Base-by-base conservation (phyloP, 1,140 invertebrate species). In the Scaptodrosophila lebanonensis region DNA sequence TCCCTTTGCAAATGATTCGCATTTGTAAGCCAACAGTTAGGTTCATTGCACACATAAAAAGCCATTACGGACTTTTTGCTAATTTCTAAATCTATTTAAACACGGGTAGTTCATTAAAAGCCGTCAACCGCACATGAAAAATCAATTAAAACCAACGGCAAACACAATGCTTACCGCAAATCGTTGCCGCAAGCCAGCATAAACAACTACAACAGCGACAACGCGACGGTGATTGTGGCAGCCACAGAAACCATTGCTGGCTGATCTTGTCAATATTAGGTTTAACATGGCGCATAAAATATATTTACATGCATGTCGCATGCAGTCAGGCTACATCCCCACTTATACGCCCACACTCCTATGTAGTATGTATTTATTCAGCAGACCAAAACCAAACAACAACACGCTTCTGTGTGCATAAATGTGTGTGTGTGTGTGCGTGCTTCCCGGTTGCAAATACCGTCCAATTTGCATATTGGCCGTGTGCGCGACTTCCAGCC, bases 91-190 rank as follows among this genome's bases (percentile, higher is more conserved):
- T 71, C 15, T 32, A 39, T 57, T 61, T 54, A 11, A 9, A 18
- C 15, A 32, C 44, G 39, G 33, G 56, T 48, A 73, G 56, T 73
- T 79, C 60, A 82, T 82, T 82, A 73, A 40, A 57, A 44, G 15
- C 20, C 56, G 29, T 54, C 36, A 16, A 44, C 50, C 39, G 33
- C 51, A 79, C 68, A 79, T 82, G 56, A 51, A 73, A 82, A 79
- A 82, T 79, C 73, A 79, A 79, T 79, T 79, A 82, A 73, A 73
- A 58, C 35, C 49, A 29, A 42, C 42, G 39, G 32, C 50, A 56
- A 67, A 60, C 68, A 70, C 76, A 75, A 75, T 66, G 76, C 66
- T 75, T 61, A 66, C 73, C 73, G 33, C 72, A 76, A 71, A 70
- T 70, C 51, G 61, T 38, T 17, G 66, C 71, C 71, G 44, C 73